Evolutionary conservation across 2,888 invertebrate species (phyloP).

Genomic region (Trachelus stipa): DNA sequence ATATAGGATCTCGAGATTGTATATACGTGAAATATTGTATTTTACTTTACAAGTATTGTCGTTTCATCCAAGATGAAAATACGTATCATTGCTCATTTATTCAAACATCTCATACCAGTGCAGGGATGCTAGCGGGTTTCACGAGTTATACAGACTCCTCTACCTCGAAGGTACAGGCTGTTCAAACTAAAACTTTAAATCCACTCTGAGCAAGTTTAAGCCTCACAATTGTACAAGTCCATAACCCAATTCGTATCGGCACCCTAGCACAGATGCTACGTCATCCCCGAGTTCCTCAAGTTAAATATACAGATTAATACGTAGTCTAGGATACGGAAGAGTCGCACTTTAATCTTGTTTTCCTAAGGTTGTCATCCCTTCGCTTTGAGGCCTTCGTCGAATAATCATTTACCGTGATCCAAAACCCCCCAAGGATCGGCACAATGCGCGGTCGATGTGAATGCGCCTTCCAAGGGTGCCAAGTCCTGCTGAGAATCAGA

Average conservation of each 20-base stretch:
- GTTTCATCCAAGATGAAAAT: background rate
- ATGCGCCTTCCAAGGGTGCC: background rate
- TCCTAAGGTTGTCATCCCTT: background rate
- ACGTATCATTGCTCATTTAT: background rate
- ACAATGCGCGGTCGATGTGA: background rate
- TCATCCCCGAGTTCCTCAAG: background rate
- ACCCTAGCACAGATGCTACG: background rate
- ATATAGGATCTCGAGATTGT: background rate
- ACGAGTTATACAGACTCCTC: background rate
- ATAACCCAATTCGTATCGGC: background rate
- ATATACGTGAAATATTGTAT: background rate
- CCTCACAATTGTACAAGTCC: background rate
- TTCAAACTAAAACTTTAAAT: background rate
- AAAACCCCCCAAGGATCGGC: conserved; percentile 11
- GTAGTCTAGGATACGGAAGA: background rate
- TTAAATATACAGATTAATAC: background rate
- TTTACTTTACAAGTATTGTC: background rate
- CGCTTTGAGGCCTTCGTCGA: background rate
- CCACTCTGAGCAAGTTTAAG: background rate
- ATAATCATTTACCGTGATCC: background rate
- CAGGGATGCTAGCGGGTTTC: background rate
- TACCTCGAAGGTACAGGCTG: background rate
- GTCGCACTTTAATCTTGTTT: background rate
- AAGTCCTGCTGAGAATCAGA: conserved; percentile 11
- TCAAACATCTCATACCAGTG: background rate